A percentile compares a stretch with the other conserved stretches of the same genome.
These are phyloP conservation scores for Cydia strobilella DNA, from an alignment of 1,140 invertebrate genomes.

Conservation along the genomic window DNA sequence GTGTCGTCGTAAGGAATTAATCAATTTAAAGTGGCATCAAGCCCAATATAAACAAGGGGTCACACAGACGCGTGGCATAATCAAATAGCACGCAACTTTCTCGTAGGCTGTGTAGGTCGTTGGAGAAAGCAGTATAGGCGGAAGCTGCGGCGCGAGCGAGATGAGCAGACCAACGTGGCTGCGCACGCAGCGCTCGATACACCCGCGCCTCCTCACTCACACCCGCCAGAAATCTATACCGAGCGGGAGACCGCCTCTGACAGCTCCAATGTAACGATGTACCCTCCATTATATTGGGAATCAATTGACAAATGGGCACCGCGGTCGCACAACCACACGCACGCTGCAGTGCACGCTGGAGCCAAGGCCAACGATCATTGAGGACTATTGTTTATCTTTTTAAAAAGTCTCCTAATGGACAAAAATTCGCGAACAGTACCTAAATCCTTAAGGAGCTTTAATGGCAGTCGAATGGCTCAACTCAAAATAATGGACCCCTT, in stretches of 20 bases:
- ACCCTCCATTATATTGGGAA: constrained; percentile 77
- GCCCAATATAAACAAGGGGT: constrained; percentile 74
- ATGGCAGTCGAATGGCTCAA: constrained; percentile 34
- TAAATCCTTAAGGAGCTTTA: constrained; percentile 32
- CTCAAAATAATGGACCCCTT: constrained; percentile 27
- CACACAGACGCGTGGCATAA: constrained; percentile 70
- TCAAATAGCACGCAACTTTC: constrained; percentile 69
- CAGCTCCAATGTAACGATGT: constrained; percentile 70
- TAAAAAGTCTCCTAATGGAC: constrained; percentile 47
- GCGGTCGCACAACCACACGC: constrained; percentile 38
- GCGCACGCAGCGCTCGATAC: constrained; percentile 72
- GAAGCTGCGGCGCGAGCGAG: constrained; percentile 48
- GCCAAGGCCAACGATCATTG: constrained; percentile 36
- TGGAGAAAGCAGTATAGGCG: constrained; percentile 40
- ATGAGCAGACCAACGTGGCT: constrained; percentile 56
- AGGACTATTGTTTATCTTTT: constrained; percentile 50
- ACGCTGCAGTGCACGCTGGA: constrained; percentile 19
- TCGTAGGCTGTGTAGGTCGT: constrained; percentile 58
- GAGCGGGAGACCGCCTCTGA: constrained; percentile 64
- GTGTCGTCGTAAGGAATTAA: constrained; percentile 70
- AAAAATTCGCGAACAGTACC: constrained; percentile 37
- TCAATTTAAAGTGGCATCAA: constrained; percentile 75
- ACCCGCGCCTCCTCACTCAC: constrained; percentile 58
- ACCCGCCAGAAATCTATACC: constrained; percentile 61
- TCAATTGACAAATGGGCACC: constrained; percentile 75